Conservation (phyloP, 2,113 vertebrate genomes). For the Paramormyrops kingsleyae region DNA sequence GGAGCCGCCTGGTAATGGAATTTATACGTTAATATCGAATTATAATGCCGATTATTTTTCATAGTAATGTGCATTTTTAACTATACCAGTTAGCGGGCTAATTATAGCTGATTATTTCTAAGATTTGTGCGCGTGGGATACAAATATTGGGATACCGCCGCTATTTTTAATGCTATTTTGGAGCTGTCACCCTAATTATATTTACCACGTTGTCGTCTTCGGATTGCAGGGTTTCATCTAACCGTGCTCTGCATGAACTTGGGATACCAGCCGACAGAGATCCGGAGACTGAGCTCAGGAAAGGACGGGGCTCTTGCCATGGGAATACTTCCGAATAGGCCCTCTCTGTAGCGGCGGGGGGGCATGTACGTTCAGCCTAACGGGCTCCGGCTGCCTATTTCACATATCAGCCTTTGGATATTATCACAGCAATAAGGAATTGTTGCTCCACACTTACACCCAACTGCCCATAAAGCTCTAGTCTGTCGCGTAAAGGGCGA, state of each 20-base stretch:
- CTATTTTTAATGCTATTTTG: background rate
- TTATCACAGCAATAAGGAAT: background rate
- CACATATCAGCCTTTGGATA: background rate
- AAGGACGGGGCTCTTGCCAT: conserved; percentile 62
- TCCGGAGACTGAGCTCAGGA: conserved; percentile 66
- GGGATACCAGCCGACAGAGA: conserved; percentile 43
- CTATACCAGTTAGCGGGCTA: background rate
- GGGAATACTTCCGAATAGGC: conserved; percentile 37
- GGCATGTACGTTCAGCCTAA: conserved; percentile 18
- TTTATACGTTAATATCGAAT: conserved; percentile 26
- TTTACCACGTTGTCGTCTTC: conserved; percentile 5
- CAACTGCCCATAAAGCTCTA: background rate
- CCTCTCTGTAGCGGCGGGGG: conserved; percentile 18
- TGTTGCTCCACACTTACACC: background rate
- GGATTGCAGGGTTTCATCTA: conserved; percentile 16
- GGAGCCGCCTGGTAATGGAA: background rate
- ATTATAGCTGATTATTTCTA: conserved; percentile 13
- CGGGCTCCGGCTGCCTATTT: background rate
- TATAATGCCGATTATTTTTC: conserved; percentile 6
- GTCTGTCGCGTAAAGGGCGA: background rate
- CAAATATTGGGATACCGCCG: background rate
- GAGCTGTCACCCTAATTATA: background rate
- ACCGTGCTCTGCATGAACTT: conserved; percentile 13
- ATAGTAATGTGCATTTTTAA: conserved; percentile 22
- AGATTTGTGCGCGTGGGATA: conserved; percentile 8